phyloP scores from a whole-genome alignment of 2,797 vertebrate genomes.

The Arnoldichthys spilopterus region DNA sequence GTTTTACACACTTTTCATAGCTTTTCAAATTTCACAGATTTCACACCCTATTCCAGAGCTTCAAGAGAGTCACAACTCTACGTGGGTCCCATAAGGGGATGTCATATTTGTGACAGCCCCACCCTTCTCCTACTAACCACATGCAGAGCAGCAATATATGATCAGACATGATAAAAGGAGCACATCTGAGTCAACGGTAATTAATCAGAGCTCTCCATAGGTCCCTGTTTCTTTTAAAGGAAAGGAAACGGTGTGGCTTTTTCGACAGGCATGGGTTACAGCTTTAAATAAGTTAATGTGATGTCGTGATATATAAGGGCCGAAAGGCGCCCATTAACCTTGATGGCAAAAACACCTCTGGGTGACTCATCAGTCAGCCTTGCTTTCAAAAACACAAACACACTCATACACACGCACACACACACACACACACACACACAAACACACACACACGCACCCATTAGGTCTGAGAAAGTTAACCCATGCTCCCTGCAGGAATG shows the following conservation, averaged over 20 bases:
- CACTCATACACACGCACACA: background rate
- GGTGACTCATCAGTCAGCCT: conserved; percentile 21
- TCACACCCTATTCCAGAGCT: conserved; percentile 1
- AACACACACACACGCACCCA: conserved; percentile 3
- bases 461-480: conserved; percentile 15
- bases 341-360: conserved; percentile 28
- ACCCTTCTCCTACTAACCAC: background rate
- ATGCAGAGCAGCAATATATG: background rate
- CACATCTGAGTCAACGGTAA: conserved; percentile 4
- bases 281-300: conserved; percentile 46
- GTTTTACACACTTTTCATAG: conserved; percentile 1
- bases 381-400: conserved; percentile 1
- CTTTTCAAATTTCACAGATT: conserved; percentile 21
- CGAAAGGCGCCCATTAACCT: conserved; percentile 43
- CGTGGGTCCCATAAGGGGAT: conserved; percentile 46
- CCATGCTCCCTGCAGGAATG: background rate
- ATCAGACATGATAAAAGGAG: background rate
- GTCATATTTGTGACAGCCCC: conserved; percentile 36
- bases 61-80: conserved; percentile 31
- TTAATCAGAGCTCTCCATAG: conserved; percentile 12
- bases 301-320: conserved; percentile 40
- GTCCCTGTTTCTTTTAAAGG: background rate
- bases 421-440: background rate
- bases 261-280: conserved; percentile 11
- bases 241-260: conserved; percentile 6